These are phyloP conservation scores for Anser cygnoides DNA, from an alignment of 2,113 vertebrate genomes.

Conservation along the genomic window DNA sequence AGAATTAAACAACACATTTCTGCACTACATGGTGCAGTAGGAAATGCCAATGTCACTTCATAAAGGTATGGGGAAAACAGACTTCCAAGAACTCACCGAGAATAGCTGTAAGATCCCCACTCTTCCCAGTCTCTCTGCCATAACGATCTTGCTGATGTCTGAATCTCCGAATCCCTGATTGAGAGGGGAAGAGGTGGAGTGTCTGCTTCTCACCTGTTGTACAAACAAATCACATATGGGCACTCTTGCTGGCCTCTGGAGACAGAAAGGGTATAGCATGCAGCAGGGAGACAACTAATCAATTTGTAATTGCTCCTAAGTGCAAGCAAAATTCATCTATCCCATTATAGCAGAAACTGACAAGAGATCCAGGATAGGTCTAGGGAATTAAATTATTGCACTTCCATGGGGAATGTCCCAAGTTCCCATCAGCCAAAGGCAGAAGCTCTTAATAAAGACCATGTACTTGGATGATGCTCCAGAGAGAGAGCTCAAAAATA, in stretches of 20 bases:
- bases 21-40: background rate
- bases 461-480: background rate
- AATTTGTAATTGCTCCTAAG: background rate
- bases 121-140: background rate
- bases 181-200: background rate
- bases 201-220: background rate
- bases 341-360: fast-evolving
- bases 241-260: background rate
- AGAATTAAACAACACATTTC: background rate
- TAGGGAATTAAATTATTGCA: background rate
- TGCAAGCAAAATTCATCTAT: background rate
- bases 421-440: background rate
- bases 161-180: background rate
- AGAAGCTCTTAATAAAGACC: background rate
- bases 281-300: background rate
- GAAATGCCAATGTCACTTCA: background rate
- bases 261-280: background rate
- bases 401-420: background rate
- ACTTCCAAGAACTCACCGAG: background rate
- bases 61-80: background rate
- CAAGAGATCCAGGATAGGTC: background rate
- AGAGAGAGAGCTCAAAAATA: background rate
- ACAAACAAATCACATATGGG: background rate
- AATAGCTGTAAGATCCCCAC: background rate
- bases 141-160: background rate